Evolutionary conservation across 2,797 vertebrate genomes (phyloP), one percentile per base, ranked within the genome.

Genomic region (Vipera ursinii): DNA sequence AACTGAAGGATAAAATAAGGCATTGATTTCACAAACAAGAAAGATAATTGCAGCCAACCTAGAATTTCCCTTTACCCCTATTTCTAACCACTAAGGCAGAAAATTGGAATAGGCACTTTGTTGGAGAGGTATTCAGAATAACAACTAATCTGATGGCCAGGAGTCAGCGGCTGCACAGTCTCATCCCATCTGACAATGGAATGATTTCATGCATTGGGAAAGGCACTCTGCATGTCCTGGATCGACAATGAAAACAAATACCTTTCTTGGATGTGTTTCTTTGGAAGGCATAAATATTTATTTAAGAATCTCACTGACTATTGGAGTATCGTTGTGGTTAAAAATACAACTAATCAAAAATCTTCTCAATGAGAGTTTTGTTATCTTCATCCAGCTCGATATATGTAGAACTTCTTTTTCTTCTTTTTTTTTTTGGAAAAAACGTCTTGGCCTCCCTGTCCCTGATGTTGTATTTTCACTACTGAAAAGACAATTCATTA

Each of bases 51-150:
- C 53, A 90, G 85, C 60, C 92, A 93, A 90, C 63, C 89, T 90
- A 90, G 91, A 93, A 95, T 95, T 94, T 95, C 38, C 28, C 82
- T 69, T 69, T 87, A 63, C 85, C 38, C 91, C 89, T 32, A 26
- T 92, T 38, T 22, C 89, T 73, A 6, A 8, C 78, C 20, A 48
- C 0, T 48, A 10, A 3, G 48, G 61, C 55, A 94, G 61, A 60
- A 95, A 95, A 96, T 89, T 91, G 78, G 85, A 94, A 82, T 95
- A 92, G 92, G 0, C 0, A 92, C 92, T 65, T 91, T 88, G 7
- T 57, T 60, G 59, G 0, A 12, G 86, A 59, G 59, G 22, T 22
- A 48, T 32, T 89, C 20, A 88, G 91, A 94, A 92, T 2, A 92
- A 93, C 90, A 94, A 93, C 59, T 89, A 12, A 93, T 55, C 86